Evolutionary conservation across 2,888 invertebrate species (phyloP), one percentile per base, ranked within the genome.

Genomic region (Platycnemis pennipes): DNA sequence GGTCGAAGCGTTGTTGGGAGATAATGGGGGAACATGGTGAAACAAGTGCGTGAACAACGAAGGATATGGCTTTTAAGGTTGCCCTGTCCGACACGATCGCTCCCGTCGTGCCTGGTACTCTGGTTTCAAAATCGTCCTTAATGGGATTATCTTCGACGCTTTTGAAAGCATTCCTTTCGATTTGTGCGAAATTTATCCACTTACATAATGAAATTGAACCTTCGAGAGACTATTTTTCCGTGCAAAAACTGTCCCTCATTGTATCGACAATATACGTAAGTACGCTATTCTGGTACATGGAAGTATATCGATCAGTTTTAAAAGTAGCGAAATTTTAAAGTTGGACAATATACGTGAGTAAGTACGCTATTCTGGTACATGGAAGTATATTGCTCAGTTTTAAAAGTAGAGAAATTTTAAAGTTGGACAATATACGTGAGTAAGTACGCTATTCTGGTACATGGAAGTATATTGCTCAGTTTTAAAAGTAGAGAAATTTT

Each of bases 21-120:
- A 77, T 77, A 77, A 77, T 77, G 87, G 87, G 87, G 31, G 26
- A 87, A 45, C n/a, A 26, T 87, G 45, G 45, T 87, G 87, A 26
- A 45, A 45, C 44, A 45, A 87, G 87, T 87, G 44, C 45, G 87
- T 45, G 26, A 87, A 45, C 44, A 45, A 26, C 11, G 44, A 44
- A 5, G 87, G 44, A 86, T 26, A 87, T 45, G 77, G 77, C 77
- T 37, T 77, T 37, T 77, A 31, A 37, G 77, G 77, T 77, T 37
- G 77, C 77, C 77, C 37, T 31, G 37, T 37, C 77, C 37, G 11
- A 77, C 77, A 77, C 37, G 77, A 77, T 77, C 77, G 11, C 31
- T 16, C 77, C 37, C 77, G 37, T 37, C 31, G 8, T 77, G 37
- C 77, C 77, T 77, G 37, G 77, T 77, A 77, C 31, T 77, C 77